Conservation (phyloP, 2,113 vertebrate genomes). For the Ptilorrhoa leucosticta region DNA sequence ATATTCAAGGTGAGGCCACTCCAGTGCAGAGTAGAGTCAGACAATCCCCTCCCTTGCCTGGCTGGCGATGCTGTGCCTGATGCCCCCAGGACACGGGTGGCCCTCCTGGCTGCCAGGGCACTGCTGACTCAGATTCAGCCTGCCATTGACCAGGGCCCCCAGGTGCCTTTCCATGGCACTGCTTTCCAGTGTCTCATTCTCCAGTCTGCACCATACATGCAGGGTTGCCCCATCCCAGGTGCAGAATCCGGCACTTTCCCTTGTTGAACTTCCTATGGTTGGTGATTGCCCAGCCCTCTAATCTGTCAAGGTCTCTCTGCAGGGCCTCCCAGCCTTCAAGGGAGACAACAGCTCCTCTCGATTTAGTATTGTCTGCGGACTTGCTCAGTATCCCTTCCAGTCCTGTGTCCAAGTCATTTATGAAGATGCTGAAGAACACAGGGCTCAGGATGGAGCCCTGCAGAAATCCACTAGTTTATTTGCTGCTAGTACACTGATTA, state of each 20-base stretch:
- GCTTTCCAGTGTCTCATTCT: not conserved
- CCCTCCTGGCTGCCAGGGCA: not conserved
- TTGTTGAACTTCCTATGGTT: not conserved
- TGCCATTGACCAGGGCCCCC: rapidly evolving
- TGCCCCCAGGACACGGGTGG: rapidly evolving
- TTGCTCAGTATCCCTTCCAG: not conserved
- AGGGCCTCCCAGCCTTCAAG: not conserved
- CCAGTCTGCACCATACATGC: not conserved
- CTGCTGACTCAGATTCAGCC: rapidly evolving
- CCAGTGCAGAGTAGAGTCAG: not conserved
- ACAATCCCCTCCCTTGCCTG: not conserved
- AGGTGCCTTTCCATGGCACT: not conserved
- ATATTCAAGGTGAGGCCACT: rapidly evolving
- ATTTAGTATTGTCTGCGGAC: rapidly evolving
- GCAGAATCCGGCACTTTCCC: not conserved
- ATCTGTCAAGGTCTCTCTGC: not conserved
- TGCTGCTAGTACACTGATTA: not conserved
- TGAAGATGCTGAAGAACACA: not conserved
- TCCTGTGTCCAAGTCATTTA: not conserved
- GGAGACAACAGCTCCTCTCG: not conserved
- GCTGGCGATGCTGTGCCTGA: not conserved
- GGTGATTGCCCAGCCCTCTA: rapidly evolving
- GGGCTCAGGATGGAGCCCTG: not conserved
- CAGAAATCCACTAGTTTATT: not conserved
- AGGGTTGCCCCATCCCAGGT: not conserved